Evolutionary conservation across 2,797 vertebrate genomes (phyloP).

Genomic region (Yasuhikotakia modesta): DNA sequence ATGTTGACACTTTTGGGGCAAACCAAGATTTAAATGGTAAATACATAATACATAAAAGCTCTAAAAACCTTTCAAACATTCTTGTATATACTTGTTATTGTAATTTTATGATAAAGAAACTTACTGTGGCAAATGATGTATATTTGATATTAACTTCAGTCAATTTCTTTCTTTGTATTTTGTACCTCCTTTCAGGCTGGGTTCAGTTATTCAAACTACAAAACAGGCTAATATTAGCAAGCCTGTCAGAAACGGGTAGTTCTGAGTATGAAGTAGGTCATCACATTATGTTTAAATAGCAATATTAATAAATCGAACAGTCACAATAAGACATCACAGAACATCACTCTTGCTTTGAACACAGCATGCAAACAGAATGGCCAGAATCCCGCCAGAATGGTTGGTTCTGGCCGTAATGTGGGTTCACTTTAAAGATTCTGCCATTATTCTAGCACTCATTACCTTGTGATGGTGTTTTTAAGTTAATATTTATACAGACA

Average conservation of each 20-base stretch:
- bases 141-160: background rate
- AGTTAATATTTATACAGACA: background rate
- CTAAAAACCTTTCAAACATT: background rate
- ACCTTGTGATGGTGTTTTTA: too few species aligned
- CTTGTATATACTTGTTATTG: background rate
- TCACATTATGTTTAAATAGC: background rate
- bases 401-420: too few species aligned
- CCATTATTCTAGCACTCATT: background rate
- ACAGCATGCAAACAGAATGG: background rate
- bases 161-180: background rate
- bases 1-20: too few species aligned
- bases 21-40: too few species aligned
- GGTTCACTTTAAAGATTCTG: background rate
- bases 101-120: background rate
- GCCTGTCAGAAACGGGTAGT: background rate
- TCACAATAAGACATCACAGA: too few species aligned
- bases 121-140: background rate
- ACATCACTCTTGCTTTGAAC: background rate
- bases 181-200: too few species aligned
- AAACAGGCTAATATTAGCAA: conserved; percentile 11
- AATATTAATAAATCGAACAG: background rate
- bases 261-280: background rate
- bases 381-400: too few species aligned
- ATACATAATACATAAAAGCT: too few species aligned
- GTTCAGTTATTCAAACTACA: background rate